Conservation (phyloP, 2,888 invertebrate genomes). For the Euclidia mi region DNA sequence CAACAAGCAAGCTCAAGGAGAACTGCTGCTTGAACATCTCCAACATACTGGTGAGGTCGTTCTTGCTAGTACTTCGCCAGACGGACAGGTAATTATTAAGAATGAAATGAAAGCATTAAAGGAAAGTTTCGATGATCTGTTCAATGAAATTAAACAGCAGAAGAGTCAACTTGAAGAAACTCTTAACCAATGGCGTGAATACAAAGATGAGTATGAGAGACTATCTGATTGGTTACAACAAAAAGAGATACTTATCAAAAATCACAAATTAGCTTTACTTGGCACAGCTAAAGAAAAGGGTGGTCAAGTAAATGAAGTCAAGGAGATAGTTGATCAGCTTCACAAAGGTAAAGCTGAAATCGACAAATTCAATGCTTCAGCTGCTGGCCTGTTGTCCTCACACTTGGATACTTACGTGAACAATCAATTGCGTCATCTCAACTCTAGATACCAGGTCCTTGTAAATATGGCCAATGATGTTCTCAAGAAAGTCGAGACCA, state of each 20-base stretch:
- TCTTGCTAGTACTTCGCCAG: constrained; percentile 94
- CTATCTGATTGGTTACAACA: constrained; percentile 98
- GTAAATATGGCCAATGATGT: constrained; percentile 97
- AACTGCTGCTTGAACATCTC: constrained; percentile 95
- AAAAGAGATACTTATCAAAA: constrained; percentile 97
- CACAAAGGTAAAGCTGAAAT: constrained; percentile 95
- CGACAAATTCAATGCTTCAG: constrained; percentile 95
- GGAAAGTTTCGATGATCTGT: constrained; percentile 95
- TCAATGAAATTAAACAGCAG: constrained; percentile 96
- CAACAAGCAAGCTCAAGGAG: constrained; percentile 97
- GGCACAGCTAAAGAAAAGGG: constrained; percentile 95
- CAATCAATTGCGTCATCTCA: constrained; percentile 95
- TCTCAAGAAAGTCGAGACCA: constrained; percentile 96
- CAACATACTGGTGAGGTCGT: constrained; percentile 97
- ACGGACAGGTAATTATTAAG: constrained; percentile 94
- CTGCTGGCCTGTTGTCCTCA: constrained; percentile 93
- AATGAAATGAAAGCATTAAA: constrained; percentile 96
- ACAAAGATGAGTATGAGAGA: constrained; percentile 97
- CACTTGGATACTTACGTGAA: constrained; percentile 96
- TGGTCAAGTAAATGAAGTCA: constrained; percentile 95
- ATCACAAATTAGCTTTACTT: constrained; percentile 95
- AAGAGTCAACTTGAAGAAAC: constrained; percentile 95
- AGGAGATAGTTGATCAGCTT: constrained; percentile 93
- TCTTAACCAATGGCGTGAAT: constrained; percentile 96
- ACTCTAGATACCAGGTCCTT: constrained; percentile 97